phyloP scores from a whole-genome alignment of 2,113 vertebrate species.

The Spea multiplicata region DNA sequence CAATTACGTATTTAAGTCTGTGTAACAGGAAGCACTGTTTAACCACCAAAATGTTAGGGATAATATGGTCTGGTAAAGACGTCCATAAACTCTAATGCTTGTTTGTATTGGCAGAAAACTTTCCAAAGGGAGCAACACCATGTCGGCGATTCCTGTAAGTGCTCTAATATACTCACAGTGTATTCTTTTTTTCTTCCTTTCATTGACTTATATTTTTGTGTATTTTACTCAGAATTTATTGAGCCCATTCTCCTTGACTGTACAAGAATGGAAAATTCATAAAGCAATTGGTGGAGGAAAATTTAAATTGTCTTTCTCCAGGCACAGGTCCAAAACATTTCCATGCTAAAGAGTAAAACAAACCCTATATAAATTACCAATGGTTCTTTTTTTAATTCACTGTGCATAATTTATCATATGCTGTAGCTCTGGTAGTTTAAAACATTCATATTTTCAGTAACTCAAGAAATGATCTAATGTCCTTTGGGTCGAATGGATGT shows the following conservation, averaged over 20 bases:
- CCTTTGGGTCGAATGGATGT: conserved; percentile 31
- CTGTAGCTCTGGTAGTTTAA: conserved; percentile 24
- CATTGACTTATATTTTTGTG: conserved; percentile 42
- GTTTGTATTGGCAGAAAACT: conserved; percentile 39
- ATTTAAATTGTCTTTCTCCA: conserved; percentile 41
- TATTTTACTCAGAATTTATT: conserved; percentile 39
- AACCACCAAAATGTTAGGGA: conserved; percentile 14
- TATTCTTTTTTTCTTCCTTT: conserved; percentile 29
- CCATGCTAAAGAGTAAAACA: conserved; percentile 35
- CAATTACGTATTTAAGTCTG: neutral
- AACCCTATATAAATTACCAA: conserved; percentile 43
- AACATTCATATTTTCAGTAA: conserved; percentile 19
- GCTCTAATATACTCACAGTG: conserved; percentile 32
- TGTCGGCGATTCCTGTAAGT: conserved; percentile 43
- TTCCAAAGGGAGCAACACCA: conserved; percentile 31
- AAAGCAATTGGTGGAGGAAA: conserved; percentile 34
- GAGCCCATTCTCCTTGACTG: conserved; percentile 32
- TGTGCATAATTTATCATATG: conserved; percentile 34
- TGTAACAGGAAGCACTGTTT: conserved; percentile 5
- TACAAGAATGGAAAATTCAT: conserved; percentile 45
- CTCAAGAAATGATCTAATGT: conserved; percentile 37
- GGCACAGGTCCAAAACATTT: conserved; percentile 37
- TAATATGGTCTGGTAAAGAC: conserved; percentile 22
- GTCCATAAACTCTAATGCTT: conserved; percentile 27
- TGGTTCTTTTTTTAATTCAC: conserved; percentile 22